These are phyloP conservation scores for Campylorhamphus procurvoides DNA, from an alignment of 2,113 vertebrate species.

Conservation along the genomic window DNA sequence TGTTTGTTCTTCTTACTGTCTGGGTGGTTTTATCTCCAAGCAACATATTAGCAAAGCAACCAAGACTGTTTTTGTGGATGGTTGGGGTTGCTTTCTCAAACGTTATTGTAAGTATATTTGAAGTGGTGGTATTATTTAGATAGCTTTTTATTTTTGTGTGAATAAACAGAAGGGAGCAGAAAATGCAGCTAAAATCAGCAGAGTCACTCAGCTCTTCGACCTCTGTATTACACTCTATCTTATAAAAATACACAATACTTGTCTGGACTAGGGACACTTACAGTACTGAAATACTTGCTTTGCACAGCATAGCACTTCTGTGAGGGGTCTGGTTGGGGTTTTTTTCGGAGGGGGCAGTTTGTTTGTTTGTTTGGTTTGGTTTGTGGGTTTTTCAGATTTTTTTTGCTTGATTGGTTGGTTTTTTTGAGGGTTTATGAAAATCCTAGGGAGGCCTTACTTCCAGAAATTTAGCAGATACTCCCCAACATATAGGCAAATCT, in stretches of 20 bases:
- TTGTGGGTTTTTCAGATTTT: neutral
- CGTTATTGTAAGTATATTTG: slow-evolving; percentile 56
- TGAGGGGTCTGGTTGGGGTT: neutral
- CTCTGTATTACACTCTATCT: neutral
- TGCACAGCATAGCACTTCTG: neutral
- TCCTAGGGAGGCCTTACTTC: neutral
- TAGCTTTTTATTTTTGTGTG: neutral
- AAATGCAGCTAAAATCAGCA: neutral
- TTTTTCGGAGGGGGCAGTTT: no score
- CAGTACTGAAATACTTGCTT: neutral
- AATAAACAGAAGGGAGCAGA: neutral
- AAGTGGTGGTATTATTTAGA: neutral
- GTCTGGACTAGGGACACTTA: neutral
- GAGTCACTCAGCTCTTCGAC: neutral
- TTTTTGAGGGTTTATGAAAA: neutral
- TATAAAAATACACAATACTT: neutral
- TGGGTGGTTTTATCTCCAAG: slow-evolving; percentile 59
- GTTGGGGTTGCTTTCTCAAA: slow-evolving; percentile 64
- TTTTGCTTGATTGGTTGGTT: neutral
- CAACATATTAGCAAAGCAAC: slow-evolving; percentile 50
- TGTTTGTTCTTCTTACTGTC: slow-evolving; percentile 54
- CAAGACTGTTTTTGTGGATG: slow-evolving; percentile 65
- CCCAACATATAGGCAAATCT: neutral
- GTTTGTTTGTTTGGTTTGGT: neutral
- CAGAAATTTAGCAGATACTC: neutral